These are phyloP conservation scores for Oreochromis spilurus DNA, from an alignment of 2,113 vertebrate species.

Conservation along the genomic window DNA sequence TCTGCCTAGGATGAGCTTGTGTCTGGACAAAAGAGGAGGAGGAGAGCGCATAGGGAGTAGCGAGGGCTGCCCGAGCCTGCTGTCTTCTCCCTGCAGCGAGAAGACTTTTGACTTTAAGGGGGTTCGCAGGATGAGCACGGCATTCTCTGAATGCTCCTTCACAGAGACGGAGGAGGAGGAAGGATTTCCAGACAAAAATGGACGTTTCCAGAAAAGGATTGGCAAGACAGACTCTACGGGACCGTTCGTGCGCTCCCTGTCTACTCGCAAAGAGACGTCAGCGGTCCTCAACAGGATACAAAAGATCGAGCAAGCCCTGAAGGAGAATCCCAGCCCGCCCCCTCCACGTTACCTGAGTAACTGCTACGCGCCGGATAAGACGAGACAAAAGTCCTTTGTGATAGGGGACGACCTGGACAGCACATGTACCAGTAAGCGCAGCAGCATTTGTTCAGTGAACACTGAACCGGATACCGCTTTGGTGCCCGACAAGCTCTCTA, in stretches of 20 bases:
- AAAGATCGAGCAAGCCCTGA: constrained; percentile 93
- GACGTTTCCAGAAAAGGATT: constrained; percentile 82
- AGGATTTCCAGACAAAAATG: constrained; percentile 79
- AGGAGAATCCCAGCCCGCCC: constrained; percentile 85
- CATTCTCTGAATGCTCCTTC: constrained; percentile 94
- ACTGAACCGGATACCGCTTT: constrained; percentile 77
- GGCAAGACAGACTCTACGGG: constrained; percentile 76
- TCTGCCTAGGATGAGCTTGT: constrained; percentile 82
- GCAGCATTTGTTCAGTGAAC: constrained; percentile 70
- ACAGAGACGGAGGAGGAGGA: constrained; percentile 91
- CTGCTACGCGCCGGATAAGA: constrained; percentile 88
- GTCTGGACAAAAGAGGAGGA: constrained; percentile 80
- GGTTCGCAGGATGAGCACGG: constrained; percentile 91
- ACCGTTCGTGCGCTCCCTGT: constrained; percentile 77
- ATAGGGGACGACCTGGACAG: constrained; percentile 76
- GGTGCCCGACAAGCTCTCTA: constrained; percentile 78
- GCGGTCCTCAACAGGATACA: constrained; percentile 96
- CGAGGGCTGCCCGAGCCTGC: constrained; percentile 87
- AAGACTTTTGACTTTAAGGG: constrained; percentile 93
- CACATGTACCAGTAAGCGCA: constrained; percentile 72
- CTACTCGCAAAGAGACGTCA: constrained; percentile 84
- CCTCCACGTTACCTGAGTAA: constrained; percentile 92
- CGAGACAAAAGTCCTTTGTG: constrained; percentile 79
- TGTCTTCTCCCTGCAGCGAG: constrained; percentile 89
- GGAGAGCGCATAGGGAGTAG: constrained; percentile 78